Conservation (phyloP, 2,888 invertebrate species). For the Ligdia adustata region DNA sequence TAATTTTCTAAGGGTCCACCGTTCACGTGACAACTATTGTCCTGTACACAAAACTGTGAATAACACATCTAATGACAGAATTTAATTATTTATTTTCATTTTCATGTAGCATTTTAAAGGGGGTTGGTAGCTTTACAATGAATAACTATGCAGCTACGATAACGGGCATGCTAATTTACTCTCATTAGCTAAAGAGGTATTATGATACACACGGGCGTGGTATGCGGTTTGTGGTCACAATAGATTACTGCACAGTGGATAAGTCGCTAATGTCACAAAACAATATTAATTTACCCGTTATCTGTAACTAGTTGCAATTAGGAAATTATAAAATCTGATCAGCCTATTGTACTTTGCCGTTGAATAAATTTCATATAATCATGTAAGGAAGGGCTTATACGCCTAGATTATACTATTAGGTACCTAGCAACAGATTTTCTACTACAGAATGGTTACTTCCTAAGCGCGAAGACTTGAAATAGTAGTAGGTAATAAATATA, state of each 20-base stretch:
- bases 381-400: too few relatives aligned
- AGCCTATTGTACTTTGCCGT: too few relatives aligned
- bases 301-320: background rate
- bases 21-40: conserved; percentile 21
- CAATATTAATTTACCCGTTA: background rate
- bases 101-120: background rate
- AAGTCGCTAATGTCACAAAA: background rate
- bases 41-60: conserved; percentile 11
- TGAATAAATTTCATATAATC: too few relatives aligned
- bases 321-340: too few relatives aligned
- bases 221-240: background rate
- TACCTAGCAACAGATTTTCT: too few relatives aligned
- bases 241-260: background rate
- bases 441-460: too few relatives aligned
- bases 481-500: too few relatives aligned
- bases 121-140: background rate
- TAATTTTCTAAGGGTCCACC: conserved; percentile 17
- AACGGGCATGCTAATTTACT: too few relatives aligned
- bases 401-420: too few relatives aligned
- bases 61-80: too few relatives aligned
- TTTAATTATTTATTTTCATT: background rate
- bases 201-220: background rate
- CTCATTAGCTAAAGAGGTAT: background rate
- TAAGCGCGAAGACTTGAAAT: too few relatives aligned
- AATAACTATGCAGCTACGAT: too few relatives aligned